A percentile compares a stretch with the other conserved stretches of the same genome.
These are phyloP conservation scores for Andrena flavipes DNA, from an alignment of 2,888 invertebrate species.

Conservation along the genomic window DNA sequence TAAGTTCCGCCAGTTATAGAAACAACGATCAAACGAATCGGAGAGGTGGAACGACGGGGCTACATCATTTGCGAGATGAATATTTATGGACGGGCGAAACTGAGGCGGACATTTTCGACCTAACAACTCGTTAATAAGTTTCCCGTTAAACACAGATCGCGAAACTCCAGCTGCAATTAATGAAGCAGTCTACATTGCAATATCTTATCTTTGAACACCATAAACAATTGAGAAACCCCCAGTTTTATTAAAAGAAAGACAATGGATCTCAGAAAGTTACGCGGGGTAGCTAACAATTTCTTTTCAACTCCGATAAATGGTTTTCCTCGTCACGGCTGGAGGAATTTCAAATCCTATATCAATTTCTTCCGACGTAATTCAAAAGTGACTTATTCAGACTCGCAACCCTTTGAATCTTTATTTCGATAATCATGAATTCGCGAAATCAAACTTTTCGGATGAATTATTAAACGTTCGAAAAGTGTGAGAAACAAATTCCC, in stretches of 20 bases:
- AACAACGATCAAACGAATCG: constrained; percentile 45
- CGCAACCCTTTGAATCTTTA: no score
- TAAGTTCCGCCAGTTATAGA: constrained; percentile 52
- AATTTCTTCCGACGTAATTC: no score
- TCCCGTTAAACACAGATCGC: constrained; percentile 46
- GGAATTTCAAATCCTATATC: no score
- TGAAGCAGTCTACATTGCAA: constrained; percentile 35
- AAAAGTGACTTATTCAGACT: no score
- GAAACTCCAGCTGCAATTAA: constrained; percentile 49
- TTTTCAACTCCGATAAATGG: not conserved
- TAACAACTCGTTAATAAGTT: constrained; percentile 61
- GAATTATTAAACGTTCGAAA: not conserved
- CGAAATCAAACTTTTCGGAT: no score
- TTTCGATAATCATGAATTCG: no score
- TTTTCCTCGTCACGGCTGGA: not conserved
- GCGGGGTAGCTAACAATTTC: not conserved
- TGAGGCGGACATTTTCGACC: constrained; percentile 62
- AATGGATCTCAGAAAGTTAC: not conserved
- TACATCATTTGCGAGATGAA: constrained; percentile 62
- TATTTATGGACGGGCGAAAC: constrained; percentile 65
- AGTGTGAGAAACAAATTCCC: no score
- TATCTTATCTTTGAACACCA: constrained; percentile 10
- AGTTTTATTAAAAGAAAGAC: not conserved
- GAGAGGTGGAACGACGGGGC: not conserved
- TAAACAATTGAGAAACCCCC: constrained; percentile 12